Evolutionary conservation across 2,113 vertebrate species (phyloP).

Genomic region (Melierax canorus): DNA sequence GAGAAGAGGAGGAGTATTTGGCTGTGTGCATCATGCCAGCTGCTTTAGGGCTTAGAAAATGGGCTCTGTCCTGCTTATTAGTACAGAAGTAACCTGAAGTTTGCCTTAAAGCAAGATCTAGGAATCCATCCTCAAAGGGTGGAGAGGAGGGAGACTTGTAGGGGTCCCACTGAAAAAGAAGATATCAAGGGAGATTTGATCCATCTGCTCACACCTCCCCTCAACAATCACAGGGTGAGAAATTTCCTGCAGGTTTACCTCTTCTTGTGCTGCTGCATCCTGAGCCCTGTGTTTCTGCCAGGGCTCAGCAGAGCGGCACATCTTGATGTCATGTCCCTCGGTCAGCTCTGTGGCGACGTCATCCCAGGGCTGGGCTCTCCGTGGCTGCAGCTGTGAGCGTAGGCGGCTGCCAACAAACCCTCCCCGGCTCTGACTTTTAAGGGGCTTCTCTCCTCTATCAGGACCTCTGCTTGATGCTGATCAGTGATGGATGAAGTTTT

Average conservation of each 20-base stretch:
- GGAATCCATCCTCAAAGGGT: neutral
- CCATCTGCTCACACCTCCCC: neutral
- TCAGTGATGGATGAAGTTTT: neutral
- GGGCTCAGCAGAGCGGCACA: neutral
- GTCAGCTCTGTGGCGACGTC: neutral
- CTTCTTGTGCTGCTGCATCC: neutral
- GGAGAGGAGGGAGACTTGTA: neutral
- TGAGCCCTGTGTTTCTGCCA: neutral
- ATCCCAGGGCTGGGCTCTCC: neutral
- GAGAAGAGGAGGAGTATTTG: neutral
- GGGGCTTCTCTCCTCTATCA: neutral
- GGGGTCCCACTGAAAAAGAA: neutral
- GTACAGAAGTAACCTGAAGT: neutral
- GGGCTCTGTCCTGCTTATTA: neutral
- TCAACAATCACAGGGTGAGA: neutral
- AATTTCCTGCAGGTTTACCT: neutral
- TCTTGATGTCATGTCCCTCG: neutral
- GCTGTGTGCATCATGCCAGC: neutral
- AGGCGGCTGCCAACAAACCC: neutral
- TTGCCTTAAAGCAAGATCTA: neutral
- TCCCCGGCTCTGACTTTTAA: neutral
- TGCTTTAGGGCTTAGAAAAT: neutral
- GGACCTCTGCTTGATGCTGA: neutral
- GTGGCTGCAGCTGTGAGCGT: neutral
- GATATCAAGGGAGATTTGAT: neutral